These are phyloP conservation scores for Phortica magna DNA, from an alignment of 2,888 invertebrate species.

Conservation along the genomic window DNA sequence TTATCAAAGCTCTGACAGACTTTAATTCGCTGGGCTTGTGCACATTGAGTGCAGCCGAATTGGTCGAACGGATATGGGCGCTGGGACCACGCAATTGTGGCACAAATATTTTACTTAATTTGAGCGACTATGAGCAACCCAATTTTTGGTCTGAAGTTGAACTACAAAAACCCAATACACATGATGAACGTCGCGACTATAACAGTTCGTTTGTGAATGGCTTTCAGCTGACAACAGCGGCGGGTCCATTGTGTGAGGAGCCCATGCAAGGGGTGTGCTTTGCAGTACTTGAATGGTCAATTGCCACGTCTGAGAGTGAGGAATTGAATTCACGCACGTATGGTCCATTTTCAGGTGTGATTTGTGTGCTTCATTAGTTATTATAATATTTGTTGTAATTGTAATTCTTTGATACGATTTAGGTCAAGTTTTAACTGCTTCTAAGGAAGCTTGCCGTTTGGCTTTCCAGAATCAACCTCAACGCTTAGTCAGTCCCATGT, in stretches of 20 bases:
- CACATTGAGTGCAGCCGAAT: constrained; percentile 79
- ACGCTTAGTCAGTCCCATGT: constrained; percentile 97
- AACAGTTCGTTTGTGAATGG: constrained; percentile 92
- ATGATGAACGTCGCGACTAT: constrained; percentile 81
- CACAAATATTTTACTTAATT: constrained; percentile 92
- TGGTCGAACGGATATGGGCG: constrained; percentile 89
- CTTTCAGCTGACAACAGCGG: constrained; percentile 89
- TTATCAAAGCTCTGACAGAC: constrained; percentile 82
- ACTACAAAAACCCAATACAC: constrained; percentile 32
- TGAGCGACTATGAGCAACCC: constrained; percentile 83
- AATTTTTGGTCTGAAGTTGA: constrained; percentile 79
- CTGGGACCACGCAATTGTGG: constrained; percentile 94
- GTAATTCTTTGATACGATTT: constrained; percentile 58
- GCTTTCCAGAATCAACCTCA: constrained; percentile 94
- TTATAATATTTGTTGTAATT: background rate
- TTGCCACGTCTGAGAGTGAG: constrained; percentile 78
- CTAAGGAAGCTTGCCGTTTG: constrained; percentile 91
- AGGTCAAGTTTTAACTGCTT: constrained; percentile 94
- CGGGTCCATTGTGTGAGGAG: constrained; percentile 98
- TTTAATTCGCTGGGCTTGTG: constrained; percentile 78
- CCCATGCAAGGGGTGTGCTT: constrained; percentile 97
- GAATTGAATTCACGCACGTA: constrained; percentile 73
- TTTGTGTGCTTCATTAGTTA: no score
- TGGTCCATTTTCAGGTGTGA: constrained; percentile 80
- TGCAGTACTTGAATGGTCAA: constrained; percentile 89